Evolutionary conservation across 2,113 vertebrate species (phyloP).

Genomic region (Mobula birostris): DNA sequence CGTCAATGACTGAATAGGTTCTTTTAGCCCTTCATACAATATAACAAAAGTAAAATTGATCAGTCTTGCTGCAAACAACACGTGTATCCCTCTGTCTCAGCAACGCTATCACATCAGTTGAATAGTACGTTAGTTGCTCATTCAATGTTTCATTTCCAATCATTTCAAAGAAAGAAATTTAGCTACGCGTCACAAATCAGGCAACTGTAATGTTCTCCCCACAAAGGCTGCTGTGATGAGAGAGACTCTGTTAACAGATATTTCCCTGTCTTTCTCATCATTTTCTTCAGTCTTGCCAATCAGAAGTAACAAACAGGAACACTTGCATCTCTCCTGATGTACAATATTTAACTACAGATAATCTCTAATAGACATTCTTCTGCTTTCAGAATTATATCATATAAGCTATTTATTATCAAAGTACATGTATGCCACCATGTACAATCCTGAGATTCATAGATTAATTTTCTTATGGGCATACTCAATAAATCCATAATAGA

Average conservation of each 20-base stretch:
- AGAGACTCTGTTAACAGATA: not conserved
- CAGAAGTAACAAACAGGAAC: not conserved
- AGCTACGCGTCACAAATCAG: not conserved
- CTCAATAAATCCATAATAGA: too few species aligned
- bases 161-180: not conserved
- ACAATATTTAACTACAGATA: conserved; percentile 1
- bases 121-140: not conserved
- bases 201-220: not conserved
- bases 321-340: not conserved
- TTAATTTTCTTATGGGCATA: too few species aligned
- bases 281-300: not conserved
- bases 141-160: not conserved
- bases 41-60: not conserved
- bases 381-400: not conserved
- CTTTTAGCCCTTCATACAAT: not conserved
- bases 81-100: not conserved
- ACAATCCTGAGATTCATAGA: too few species aligned
- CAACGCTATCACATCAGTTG: not conserved
- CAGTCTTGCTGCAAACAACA: not conserved
- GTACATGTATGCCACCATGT: too few species aligned
- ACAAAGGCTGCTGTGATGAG: not conserved
- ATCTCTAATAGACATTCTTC: not conserved
- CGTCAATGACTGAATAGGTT: not conserved
- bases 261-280: not conserved
- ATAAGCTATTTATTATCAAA: not conserved